A percentile compares a stretch with the other conserved stretches of the same genome.
phyloP scores from a whole-genome alignment of 2,797 vertebrate species.

The Heliangelus exortis region DNA sequence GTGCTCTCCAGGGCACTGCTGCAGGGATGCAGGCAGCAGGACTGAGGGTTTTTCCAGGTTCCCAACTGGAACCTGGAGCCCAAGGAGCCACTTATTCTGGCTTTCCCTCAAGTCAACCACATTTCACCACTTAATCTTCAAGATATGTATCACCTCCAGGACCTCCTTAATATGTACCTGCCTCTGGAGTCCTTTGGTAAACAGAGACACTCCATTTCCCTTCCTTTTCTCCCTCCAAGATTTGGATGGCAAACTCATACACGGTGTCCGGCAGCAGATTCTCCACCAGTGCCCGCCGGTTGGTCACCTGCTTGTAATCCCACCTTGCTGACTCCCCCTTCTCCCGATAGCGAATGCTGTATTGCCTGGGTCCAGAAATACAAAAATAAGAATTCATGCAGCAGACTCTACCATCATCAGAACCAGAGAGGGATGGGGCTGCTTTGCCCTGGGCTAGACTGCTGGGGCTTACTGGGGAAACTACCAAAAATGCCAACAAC shows the following conservation, averaged over 20 bases:
- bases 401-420: background rate
- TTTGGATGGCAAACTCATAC: slow-evolving; percentile 95
- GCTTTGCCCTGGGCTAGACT: background rate
- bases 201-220: slow-evolving; percentile 94
- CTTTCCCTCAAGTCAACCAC: background rate
- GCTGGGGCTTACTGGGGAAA: background rate
- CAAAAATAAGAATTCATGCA: background rate
- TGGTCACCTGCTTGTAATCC: slow-evolving; percentile 90
- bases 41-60: background rate
- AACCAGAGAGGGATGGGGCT: background rate
- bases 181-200: slow-evolving; percentile 96
- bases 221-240: slow-evolving; percentile 86
- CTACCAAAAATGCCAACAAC: background rate
- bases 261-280: slow-evolving; percentile 90
- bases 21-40: background rate
- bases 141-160: background rate
- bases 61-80: too few relatives aligned
- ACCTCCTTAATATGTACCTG: slow-evolving; percentile 81
- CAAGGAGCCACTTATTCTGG: background rate
- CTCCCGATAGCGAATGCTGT: slow-evolving; percentile 91
- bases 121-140: background rate
- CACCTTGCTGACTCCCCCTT: slow-evolving; percentile 95
- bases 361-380: slow-evolving; percentile 80
- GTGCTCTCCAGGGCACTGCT: background rate
- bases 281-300: slow-evolving; percentile 88